phyloP scores from a whole-genome alignment of 2,888 invertebrate species.

The Mongoloraphidia duomilia region DNA sequence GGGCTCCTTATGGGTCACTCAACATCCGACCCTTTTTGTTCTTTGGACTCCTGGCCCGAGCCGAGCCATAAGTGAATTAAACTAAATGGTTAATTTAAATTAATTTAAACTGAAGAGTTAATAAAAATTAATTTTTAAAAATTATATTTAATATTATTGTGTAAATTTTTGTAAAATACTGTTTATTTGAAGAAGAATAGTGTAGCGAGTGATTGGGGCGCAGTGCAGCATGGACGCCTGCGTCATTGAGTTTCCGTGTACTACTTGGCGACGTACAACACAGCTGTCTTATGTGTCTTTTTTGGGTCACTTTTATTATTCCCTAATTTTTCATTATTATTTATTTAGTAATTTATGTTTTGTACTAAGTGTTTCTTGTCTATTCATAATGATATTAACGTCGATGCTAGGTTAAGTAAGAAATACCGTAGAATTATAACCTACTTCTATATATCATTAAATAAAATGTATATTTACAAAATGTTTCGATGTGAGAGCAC shows the following conservation, averaged over 20 bases:
- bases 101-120: constrained; percentile 13
- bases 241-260: background rate
- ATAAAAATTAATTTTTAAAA: constrained; percentile 22
- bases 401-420: too few species aligned
- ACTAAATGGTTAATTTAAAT: constrained; percentile 13
- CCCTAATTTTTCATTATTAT: constrained; percentile 3
- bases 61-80: constrained; percentile 15
- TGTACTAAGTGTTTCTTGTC: constrained; percentile 3
- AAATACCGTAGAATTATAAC: too few species aligned
- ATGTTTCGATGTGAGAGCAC: too few species aligned
- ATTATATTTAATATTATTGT: constrained; percentile 31
- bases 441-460: too few species aligned
- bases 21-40: constrained; percentile 2
- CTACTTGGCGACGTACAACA: background rate
- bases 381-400: too few species aligned
- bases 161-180: constrained; percentile 36
- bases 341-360: constrained; percentile 7
- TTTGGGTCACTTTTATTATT: background rate
- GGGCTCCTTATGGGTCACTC: constrained; percentile 2
- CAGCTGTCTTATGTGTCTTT: background rate
- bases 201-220: constrained; percentile 1
- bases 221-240: constrained; percentile 1
- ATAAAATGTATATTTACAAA: too few species aligned
- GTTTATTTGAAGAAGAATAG: constrained; percentile 5
- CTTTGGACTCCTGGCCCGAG: constrained; percentile 25